Base-by-base conservation (phyloP, 2,113 vertebrate genomes). In the Solea senegalensis region DNA sequence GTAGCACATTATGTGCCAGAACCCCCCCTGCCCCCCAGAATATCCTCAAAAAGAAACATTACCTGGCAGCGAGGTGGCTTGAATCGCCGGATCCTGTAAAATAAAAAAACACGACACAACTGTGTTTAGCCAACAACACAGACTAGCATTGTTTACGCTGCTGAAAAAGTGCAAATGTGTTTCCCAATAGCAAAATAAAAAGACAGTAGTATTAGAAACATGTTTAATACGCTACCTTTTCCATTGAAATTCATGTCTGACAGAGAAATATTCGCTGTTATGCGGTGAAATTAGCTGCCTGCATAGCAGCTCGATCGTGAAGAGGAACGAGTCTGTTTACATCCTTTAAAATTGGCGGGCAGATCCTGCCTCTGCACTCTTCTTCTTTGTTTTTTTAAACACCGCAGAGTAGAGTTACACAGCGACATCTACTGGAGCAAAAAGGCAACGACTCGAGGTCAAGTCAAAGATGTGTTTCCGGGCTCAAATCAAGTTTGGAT, bases 291-390 rank as follows among this genome's bases (percentile, higher is more conserved):
- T 26, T 3, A 9, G 72, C 0, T 26, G 8, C 58, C 13, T 73
- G 76, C 28, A 74, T 26, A 21, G n/a, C 59, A 71, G 16, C 16
- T 34, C 27, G 9, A 46, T 11, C 7, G 6, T 8, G 8, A 26
- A 8, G 21, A 9, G 9, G 1, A 2, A 15, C 44, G 0, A 4
- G 21, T 55, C 9, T 91, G 80, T 90, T 90, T 88, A 81, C 85
- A 50, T 80, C 64, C 16, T 72, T 76, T 54, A 14, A 85, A 92
- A 81, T 87, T 92, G 89, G 89, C 91, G 91, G 86, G 89, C 54
- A 71, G 9, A 14, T 6, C 3, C 43, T 44, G 16, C 2, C 1
- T n/a, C 10, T 0, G 0, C 26, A 4, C 67, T 65, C 62, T 69
- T 63, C 60, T 65, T 65, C 60, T n/a, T 53, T 28, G 59, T 9